phyloP scores from a whole-genome alignment of 1,140 invertebrate species.

The Lepeophtheirus salmonis region DNA sequence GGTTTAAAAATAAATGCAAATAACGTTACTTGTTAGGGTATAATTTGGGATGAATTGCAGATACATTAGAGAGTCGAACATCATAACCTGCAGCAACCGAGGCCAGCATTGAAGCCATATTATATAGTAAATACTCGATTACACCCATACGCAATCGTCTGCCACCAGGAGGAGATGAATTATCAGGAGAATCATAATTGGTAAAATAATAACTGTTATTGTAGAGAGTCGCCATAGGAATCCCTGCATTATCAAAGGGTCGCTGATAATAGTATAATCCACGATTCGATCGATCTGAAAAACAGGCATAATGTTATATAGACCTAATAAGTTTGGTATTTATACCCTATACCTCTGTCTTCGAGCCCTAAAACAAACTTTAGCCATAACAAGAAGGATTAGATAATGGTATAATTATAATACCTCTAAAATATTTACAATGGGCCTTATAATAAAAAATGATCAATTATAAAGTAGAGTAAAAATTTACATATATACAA shows the following conservation, averaged over 20 bases:
- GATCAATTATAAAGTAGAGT: no score
- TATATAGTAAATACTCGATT: slow-evolving; percentile 63
- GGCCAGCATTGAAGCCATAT: slow-evolving; percentile 70
- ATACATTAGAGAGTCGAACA: slow-evolving; percentile 62
- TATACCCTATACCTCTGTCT: no score
- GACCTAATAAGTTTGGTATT: no score
- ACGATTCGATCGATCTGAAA: neutral
- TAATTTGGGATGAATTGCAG: slow-evolving; percentile 55
- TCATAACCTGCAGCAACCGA: slow-evolving; percentile 74
- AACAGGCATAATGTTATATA: no score
- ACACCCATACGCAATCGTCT: slow-evolving; percentile 32
- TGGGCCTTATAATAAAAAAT: no score
- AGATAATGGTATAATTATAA: no score
- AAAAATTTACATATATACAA: no score
- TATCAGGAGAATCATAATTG: neutral
- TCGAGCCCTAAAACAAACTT: no score
- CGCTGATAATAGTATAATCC: neutral
- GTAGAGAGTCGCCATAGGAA: neutral
- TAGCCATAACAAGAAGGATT: no score
- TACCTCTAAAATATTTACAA: no score
- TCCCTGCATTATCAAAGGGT: neutral
- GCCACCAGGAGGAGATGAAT: neutral
- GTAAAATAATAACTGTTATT: neutral
- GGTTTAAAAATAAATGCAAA: no score
- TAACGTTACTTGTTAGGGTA: slow-evolving; percentile 38